phyloP scores from a whole-genome alignment of 2,113 vertebrate genomes.

The Pelusios castaneus region DNA sequence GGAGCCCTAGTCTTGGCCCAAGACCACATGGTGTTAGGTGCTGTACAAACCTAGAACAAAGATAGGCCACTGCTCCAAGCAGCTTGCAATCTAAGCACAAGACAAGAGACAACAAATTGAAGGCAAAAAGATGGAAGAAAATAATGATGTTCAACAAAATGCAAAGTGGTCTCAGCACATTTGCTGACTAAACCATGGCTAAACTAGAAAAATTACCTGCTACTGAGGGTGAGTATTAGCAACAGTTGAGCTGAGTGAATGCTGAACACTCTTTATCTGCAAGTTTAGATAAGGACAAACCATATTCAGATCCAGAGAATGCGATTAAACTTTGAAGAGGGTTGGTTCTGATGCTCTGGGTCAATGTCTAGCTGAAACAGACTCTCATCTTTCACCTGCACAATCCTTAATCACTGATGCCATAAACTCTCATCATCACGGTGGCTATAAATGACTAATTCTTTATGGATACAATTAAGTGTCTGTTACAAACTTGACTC shows the following conservation, averaged over 20 bases:
- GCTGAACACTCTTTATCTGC: neutral
- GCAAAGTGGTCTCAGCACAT: rapidly evolving
- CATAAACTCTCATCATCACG: neutral
- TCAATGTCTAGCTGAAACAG: neutral
- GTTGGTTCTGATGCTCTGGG: neutral
- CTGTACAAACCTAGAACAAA: neutral
- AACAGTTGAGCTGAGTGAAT: neutral
- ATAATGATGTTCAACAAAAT: rapidly evolving
- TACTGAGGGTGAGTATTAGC: neutral
- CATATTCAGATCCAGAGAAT: neutral
- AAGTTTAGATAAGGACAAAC: neutral
- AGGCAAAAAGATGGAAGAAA: neutral
- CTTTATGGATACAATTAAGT: neutral
- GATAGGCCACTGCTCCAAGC: neutral
- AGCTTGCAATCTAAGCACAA: neutral
- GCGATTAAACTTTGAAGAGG: neutral
- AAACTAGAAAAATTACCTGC: neutral
- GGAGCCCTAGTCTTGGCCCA: neutral
- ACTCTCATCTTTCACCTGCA: neutral
- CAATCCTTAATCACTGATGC: neutral
- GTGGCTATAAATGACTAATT: neutral
- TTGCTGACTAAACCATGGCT: neutral
- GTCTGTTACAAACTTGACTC: neutral
- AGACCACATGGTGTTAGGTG: rapidly evolving
- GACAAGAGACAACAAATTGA: neutral